Base-by-base conservation (phyloP, 53 echinoderm and acorn worm genomes). In the Apostichopus leukothele region DNA sequence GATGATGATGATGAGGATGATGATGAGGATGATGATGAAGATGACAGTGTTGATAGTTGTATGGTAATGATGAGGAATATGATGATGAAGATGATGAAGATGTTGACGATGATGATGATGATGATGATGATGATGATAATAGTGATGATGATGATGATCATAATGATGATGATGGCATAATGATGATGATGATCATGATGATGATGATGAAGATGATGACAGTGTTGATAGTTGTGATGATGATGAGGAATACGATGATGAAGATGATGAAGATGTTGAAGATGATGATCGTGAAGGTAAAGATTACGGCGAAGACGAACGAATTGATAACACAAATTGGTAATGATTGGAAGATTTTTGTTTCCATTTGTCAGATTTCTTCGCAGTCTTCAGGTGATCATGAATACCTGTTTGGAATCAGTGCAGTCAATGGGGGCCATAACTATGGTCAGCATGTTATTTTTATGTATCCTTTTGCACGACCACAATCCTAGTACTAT, bases 401-500 rank as follows among this genome's bases (percentile, higher is more conserved):
- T 98, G 98, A 98, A 95, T 52, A 98, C 98, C 2, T 95, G 95
- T 85, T 89, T 98, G 5, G 94, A 98, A 76, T 98, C 98, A 5
- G 93, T 98, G 61, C 98, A 98, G 89, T 98, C 98, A 52, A 98
- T 98, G 98, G 98, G 98, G 60, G 98, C 98, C 27, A 98, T 98
- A 77, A 92, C 94, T 50, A 95, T 95, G 94, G 91, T 98, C 89
- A 98, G 95, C 67, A 93, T 93, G 81, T 93, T 98, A 74, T 98
- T 98, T 77, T 89, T 98, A 4, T 97, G 96, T 96, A 96, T 96
- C 96, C 94, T 96, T 93, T 87, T 39, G 71, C 18, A 19, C 71
- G 18, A 16, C 14, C 20, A 6, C 3, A 16, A 71, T 57, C 57
- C 8, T 57, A 7, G 6, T 57, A 39, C 57, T 10, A 57, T 10